These are phyloP conservation scores for Asbolus verrucosus DNA, from an alignment of 1,140 invertebrate genomes.

Conservation along the genomic window DNA sequence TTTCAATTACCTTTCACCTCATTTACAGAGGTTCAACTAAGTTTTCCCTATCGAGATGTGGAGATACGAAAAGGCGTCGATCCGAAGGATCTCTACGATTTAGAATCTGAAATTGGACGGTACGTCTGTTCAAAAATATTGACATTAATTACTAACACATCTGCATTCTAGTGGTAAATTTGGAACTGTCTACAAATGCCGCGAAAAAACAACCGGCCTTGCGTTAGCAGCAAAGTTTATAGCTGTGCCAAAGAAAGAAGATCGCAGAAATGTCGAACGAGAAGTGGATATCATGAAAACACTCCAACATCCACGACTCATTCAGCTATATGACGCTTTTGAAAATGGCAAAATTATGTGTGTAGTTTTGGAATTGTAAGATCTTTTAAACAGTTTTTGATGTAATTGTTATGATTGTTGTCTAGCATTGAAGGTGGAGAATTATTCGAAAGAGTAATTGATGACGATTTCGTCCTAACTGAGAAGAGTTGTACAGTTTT, in stretches of 20 bases:
- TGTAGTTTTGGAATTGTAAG: conserved; percentile 96
- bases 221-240: conserved; percentile 95
- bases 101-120: conserved; percentile 84
- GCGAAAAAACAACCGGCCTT: conserved; percentile 83
- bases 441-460: conserved; percentile 97
- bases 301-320: conserved; percentile 92
- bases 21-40: conserved; percentile 83
- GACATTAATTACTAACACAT: conserved; percentile 2
- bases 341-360: conserved; percentile 93
- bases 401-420: too few relatives aligned
- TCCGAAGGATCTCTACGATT: conserved; percentile 83
- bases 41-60: conserved; percentile 86
- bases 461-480: conserved; percentile 96
- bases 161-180: conserved; percentile 91
- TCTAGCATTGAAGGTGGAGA: conserved; percentile 96
- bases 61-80: conserved; percentile 80
- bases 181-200: conserved; percentile 94
- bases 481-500: conserved; percentile 96
- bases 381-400: too few relatives aligned
- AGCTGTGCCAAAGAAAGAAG: conserved; percentile 84
- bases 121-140: conserved; percentile 57
- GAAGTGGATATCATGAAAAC: conserved; percentile 97
- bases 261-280: conserved; percentile 90
- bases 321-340: conserved; percentile 96
- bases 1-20: too few relatives aligned